Conservation (phyloP, 2,113 vertebrate genomes). For the Pygathrix nemaeus region DNA sequence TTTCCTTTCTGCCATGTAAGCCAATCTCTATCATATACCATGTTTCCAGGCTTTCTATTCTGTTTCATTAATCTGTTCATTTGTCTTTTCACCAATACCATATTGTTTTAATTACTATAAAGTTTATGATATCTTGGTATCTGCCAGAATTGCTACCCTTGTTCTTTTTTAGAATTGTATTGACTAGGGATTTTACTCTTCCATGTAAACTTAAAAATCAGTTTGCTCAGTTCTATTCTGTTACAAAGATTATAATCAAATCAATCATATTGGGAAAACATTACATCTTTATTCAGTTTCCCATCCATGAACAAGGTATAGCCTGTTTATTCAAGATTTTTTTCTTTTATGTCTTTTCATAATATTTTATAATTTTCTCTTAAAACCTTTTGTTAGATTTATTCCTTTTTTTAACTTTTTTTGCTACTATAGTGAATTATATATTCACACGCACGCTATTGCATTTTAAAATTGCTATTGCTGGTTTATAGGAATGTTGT, state of each 20-base stretch:
- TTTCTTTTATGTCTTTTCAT: conserved; percentile 12
- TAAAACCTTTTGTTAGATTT: conserved; percentile 3
- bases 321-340: neutral
- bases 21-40: neutral
- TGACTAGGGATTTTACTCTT: neutral
- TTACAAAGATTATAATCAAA: neutral
- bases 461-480: conserved; percentile 15
- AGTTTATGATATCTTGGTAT: neutral
- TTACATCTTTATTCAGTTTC: neutral
- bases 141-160: neutral
- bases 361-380: conserved; percentile 33
- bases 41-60: neutral
- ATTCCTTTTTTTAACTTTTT: neutral
- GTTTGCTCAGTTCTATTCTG: neutral
- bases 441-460: neutral
- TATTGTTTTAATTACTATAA: neutral
- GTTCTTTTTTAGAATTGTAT: neutral
- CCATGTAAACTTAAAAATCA: neutral
- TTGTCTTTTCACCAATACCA: neutral
- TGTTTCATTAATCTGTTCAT: neutral
- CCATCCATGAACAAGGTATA: neutral
- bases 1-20: neutral
- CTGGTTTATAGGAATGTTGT: neutral
- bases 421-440: neutral
- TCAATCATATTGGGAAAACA: neutral